phyloP scores from a whole-genome alignment of 2,797 vertebrate genomes.

The Pipistrellus nathusii region DNA sequence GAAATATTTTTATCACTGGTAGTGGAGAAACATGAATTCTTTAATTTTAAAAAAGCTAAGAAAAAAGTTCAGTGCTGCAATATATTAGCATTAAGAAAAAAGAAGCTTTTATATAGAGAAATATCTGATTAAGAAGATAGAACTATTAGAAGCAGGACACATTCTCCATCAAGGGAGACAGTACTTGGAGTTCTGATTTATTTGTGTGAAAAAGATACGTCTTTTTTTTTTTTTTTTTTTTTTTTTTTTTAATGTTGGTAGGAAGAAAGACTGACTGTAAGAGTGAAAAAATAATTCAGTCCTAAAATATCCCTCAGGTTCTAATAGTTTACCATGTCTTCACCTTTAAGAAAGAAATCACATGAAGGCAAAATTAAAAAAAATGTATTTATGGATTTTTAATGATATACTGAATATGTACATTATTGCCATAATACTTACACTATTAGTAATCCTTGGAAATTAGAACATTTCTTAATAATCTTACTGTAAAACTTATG shows the following conservation, averaged over 20 bases:
- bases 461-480: constrained; percentile 61
- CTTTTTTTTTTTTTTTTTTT: constrained; percentile 18
- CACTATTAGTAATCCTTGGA: constrained; percentile 59
- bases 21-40: constrained; percentile 19
- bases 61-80: constrained; percentile 25
- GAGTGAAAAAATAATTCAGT: constrained; percentile 29
- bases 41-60: constrained; percentile 27
- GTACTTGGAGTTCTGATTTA: constrained; percentile 39
- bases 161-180: background rate
- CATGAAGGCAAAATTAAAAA: background rate
- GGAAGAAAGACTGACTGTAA: constrained; percentile 28
- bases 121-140: background rate
- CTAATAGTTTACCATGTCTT: constrained; percentile 28
- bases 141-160: background rate
- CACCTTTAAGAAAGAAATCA: constrained; percentile 27
- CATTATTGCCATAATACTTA: background rate
- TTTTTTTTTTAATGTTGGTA: background rate
- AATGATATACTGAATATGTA: background rate
- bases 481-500: constrained; percentile 63
- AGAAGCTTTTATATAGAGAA: background rate
- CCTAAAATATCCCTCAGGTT: background rate
- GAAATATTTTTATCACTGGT: background rate
- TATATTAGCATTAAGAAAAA: background rate
- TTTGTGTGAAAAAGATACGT: constrained; percentile 15
- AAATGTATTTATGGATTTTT: background rate